Conservation (phyloP, 2,888 invertebrate genomes). For the Globia sparganii region DNA sequence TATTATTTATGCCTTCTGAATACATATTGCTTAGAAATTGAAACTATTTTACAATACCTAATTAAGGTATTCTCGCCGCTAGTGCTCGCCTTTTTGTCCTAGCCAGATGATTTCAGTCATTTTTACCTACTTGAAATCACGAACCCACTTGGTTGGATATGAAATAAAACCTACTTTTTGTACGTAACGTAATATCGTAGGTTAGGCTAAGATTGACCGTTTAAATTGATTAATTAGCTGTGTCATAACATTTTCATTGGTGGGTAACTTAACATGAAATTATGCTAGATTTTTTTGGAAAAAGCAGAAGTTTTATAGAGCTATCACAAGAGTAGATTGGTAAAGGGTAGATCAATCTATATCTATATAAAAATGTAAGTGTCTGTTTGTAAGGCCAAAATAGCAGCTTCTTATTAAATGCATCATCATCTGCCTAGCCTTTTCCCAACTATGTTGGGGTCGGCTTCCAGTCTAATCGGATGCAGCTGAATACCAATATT, state of each 20-base stretch:
- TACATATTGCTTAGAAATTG: neutral
- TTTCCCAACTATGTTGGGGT: too few species aligned
- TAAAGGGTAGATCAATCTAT: neutral
- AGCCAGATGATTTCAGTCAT: neutral
- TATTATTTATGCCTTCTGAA: neutral
- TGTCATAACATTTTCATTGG: constrained; percentile 35
- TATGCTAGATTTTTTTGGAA: neutral
- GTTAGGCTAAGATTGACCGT: constrained; percentile 2
- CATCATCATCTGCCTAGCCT: too few species aligned
- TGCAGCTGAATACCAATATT: too few species aligned
- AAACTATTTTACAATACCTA: neutral
- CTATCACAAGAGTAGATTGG: too few species aligned
- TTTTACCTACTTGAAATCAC: neutral
- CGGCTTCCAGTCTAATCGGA: too few species aligned
- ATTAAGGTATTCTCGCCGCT: neutral
- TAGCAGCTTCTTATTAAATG: too few species aligned
- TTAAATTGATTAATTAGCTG: neutral
- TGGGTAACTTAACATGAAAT: constrained; percentile 13
- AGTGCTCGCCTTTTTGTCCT: neutral
- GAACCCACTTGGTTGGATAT: constrained; percentile 11
- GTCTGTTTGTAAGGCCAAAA: neutral
- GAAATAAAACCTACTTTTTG: neutral
- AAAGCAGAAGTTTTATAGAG: too few species aligned
- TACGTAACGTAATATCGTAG: neutral
- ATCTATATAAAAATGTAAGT: neutral